These are phyloP conservation scores for Drosophila miranda DNA, from an alignment of 1,140 invertebrate species.

Conservation along the genomic window DNA sequence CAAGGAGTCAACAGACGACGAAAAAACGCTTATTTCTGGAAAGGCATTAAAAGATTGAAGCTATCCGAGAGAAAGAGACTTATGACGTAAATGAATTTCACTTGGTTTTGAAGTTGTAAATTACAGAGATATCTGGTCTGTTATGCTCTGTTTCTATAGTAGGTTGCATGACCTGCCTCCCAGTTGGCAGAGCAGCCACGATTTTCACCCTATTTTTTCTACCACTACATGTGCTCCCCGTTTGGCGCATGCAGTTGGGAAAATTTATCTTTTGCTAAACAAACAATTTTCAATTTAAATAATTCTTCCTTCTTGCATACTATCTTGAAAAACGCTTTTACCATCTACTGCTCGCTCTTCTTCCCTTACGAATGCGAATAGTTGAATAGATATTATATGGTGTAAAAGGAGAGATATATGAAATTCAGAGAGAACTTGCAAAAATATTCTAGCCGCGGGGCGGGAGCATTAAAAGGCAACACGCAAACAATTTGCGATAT, in stretches of 20 bases:
- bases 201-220: slow-evolving; percentile 5
- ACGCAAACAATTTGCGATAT: slow-evolving; percentile 69
- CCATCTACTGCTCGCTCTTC: slow-evolving; percentile 3
- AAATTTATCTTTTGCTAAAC: slow-evolving; percentile 64
- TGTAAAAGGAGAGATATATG: slow-evolving; percentile 21
- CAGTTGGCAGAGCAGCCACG: slow-evolving; percentile 3
- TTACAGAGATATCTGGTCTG: slow-evolving; percentile 22
- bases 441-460: slow-evolving; percentile 53
- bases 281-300: slow-evolving; percentile 77
- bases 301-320: slow-evolving; percentile 51
- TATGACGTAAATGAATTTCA: slow-evolving; percentile 45
- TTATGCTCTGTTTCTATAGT: neutral
- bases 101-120: slow-evolving; percentile 22
- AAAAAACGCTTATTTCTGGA: slow-evolving; percentile 29
- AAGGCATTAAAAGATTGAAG: slow-evolving; percentile 47
- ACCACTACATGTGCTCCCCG: slow-evolving; percentile 23
- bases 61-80: slow-evolving; percentile 14
- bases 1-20: slow-evolving; percentile 49
- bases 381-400: slow-evolving; percentile 62
- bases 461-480: slow-evolving; percentile 60
- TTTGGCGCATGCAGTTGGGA: slow-evolving; percentile 26
- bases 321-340: slow-evolving; percentile 45
- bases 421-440: slow-evolving; percentile 23
- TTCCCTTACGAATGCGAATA: slow-evolving; percentile 19
- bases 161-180: slow-evolving; percentile 23